A percentile compares a stretch with the other conserved stretches of the same genome.
Evolutionary conservation across 1,140 invertebrate genomes (phyloP).

Genomic region (Neuroterus valhalla): DNA sequence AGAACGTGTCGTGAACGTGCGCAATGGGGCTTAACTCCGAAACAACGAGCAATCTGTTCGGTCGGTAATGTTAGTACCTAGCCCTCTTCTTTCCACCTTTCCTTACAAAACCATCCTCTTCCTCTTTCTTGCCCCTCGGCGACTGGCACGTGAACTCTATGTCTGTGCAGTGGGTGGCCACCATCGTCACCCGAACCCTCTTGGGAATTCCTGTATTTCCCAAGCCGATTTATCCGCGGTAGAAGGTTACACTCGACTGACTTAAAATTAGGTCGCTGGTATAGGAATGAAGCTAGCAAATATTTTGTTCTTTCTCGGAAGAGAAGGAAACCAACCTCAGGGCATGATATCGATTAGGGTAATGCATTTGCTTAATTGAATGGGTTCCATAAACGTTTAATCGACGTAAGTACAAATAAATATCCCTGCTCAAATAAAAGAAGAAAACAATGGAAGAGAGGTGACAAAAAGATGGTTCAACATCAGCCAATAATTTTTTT

Average conservation of each 20-base stretch:
- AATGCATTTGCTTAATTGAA: conserved; percentile 8
- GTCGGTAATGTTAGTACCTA: conserved; percentile 51
- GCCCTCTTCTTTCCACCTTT: conserved; percentile 33
- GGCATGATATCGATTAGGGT: conserved; percentile 4
- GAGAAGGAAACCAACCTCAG: neutral
- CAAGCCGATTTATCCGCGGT: conserved; percentile 41
- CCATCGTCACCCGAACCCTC: neutral
- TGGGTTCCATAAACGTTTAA: too few species aligned
- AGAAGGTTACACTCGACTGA: conserved; percentile 40
- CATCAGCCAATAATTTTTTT: too few species aligned
- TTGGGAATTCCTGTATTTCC: conserved; percentile 34
- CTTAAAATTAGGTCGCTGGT: conserved; percentile 55
- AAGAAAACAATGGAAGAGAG: too few species aligned
- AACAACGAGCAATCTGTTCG: conserved; percentile 65
- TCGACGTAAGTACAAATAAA: too few species aligned
- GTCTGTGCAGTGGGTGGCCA: neutral
- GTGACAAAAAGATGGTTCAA: too few species aligned
- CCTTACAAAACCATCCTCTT: neutral
- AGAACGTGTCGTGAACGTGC: conserved; percentile 54
- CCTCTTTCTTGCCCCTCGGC: conserved; percentile 36
- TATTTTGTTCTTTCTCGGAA: neutral
- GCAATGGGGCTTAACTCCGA: conserved; percentile 60
- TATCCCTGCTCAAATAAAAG: too few species aligned
- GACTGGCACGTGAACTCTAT: conserved; percentile 10
- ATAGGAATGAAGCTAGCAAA: neutral